Percentiles rank a stretch among this genome's conserved stretches.
These are phyloP conservation scores for Hypsibius dujardini DNA, from an alignment of 1,140 invertebrate genomes.

Conservation along the genomic window DNA sequence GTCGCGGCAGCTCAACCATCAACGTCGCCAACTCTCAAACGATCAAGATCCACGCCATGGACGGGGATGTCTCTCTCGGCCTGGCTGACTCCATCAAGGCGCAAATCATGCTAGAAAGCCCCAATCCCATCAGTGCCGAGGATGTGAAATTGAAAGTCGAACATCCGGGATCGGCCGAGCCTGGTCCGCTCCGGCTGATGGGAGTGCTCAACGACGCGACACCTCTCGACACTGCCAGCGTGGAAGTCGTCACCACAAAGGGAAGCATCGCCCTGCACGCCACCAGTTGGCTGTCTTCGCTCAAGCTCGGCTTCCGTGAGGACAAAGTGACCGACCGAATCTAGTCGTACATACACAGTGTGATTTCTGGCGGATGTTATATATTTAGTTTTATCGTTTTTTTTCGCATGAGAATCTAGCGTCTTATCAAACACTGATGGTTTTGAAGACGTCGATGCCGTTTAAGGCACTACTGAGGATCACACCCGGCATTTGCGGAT, in stretches of 20 bases:
- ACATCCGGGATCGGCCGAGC: too few species aligned
- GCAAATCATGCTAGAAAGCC: background rate
- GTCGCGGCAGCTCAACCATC: too few species aligned
- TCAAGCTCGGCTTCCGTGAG: background rate
- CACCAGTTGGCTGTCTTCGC: background rate
- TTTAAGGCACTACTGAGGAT: slow-evolving; percentile 80
- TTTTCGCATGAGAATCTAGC: background rate
- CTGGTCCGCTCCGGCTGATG: too few species aligned
- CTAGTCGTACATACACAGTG: too few species aligned
- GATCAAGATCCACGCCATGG: too few species aligned
- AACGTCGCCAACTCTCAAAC: too few species aligned
- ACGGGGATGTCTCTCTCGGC: too few species aligned
- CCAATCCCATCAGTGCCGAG: background rate
- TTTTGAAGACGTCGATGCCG: slow-evolving; percentile 92
- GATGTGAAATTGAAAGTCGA: background rate
- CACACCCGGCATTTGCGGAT: slow-evolving; percentile 76
- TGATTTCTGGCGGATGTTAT: background rate
- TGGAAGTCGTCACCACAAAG: too few species aligned
- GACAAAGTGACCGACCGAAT: background rate
- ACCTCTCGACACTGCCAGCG: too few species aligned
- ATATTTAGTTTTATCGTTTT: background rate
- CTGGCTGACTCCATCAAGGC: too few species aligned
- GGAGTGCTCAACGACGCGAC: too few species aligned
- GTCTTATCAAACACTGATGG: slow-evolving; percentile 41
- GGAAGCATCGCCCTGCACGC: background rate